Evolutionary conservation across 2,888 invertebrate genomes (phyloP), one percentile per base, ranked within the genome.

Genomic region (Ichneumoninae sp.): DNA sequence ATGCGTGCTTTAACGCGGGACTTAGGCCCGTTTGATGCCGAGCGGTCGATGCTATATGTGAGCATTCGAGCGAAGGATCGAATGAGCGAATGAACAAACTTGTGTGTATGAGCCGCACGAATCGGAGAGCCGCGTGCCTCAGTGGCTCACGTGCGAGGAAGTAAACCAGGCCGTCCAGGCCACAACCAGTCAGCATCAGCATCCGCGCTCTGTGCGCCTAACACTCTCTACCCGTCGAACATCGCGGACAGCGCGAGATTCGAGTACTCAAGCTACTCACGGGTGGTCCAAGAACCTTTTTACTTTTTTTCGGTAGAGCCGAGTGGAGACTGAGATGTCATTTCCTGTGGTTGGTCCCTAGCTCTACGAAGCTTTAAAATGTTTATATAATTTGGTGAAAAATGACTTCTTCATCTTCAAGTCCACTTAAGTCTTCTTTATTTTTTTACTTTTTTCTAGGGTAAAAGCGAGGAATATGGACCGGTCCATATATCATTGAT

Each of bases 111-210:
- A 62, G 19, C 26, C 86, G 81, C 80, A 86, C 60, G 80, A 75
- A 84, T 54, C 54, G 75, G 71, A 19, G 62, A 77, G 83, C 82
- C 76, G 82, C 85, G 84, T 83, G 82, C 83, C 85, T 78, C 76
- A 80, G 71, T 65, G 52, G 82, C 84, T 85, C 87, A 85, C 84
- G 87, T 82, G 82, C 83, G 78, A 76, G 83, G 87, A 91, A 91
- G 91, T 91, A 91, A 91, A 91, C 92, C 92, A 91, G 92, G 91
- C 90, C 91, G 90, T 87, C 89, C 91, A 90, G 89, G 90, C 91
- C 81, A 71, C 60, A 47, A 72, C 60, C 68, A 76, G 69, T 70
- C 71, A 52, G 50, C 84, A 75, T 76, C 92, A 92, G 92, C 92
- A 92, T 92, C 92, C 92, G 90, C 92, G 90, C 79, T 22, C 10